Evolutionary conservation across 2,113 vertebrate species (phyloP), one percentile per base, ranked within the genome.

Genomic region (Neodontobutis hainanensis): DNA sequence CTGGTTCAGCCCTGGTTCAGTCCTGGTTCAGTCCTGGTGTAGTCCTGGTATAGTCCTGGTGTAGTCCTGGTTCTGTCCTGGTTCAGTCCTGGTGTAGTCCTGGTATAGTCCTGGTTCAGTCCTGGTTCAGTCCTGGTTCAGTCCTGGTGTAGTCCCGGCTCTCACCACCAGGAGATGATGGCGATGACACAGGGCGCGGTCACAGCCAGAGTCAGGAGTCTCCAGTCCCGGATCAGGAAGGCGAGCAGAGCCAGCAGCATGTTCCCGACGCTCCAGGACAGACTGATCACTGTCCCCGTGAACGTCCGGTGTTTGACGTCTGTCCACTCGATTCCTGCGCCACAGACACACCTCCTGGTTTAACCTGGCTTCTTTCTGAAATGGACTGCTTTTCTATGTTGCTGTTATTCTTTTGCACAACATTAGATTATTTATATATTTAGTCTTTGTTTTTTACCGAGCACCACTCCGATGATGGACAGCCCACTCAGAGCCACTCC

Each of bases 221-320:
- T 91, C 95, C 95, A 96, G 68, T 94, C 93, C 53, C 92, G 75
- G 34, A 96, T 91, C 73, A 90, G 10, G 76, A 92, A 96, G 0
- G 93, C 93, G 2, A 91, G 45, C 46, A 94, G 64, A 4, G 93
- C 93, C 81, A 96, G 86, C 45, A 94, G 55, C 92, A 94, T 92
- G 86, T 91, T 92, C 2, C 95, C 94, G 0, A 72, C 3, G 0
- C 93, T 93, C 95, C 95, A 96, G 32, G 92, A 93, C 74, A 89
- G 73, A 81, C 92, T 90, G 8, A 63, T 84, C 19, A 95, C 73
- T 55, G 92, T 90, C 0, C 94, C 92, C 0, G 87, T 85, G 70
- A 94, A 87, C 0, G 92, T 94, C 8, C 93, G 92, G 61, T 96
- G 94, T 50, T 85, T 70, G 64, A 93, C 36, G 0, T 94, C 94